Evolutionary conservation across 2,797 vertebrate species (phyloP), one percentile per base, ranked within the genome.

Genomic region (Eulemur coronatus): DNA sequence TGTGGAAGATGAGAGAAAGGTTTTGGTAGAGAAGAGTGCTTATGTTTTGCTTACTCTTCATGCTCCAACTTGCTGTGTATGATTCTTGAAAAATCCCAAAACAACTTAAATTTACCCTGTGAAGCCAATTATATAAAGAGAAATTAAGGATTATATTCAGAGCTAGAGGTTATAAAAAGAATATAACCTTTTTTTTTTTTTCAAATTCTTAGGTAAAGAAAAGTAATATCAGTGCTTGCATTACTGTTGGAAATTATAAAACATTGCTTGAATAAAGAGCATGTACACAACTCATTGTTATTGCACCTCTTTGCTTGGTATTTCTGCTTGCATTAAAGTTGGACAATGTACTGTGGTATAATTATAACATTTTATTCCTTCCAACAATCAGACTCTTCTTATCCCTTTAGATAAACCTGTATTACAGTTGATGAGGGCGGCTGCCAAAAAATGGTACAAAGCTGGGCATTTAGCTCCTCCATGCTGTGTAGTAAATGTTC

Each of bases 361-460:
- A 48, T 92, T 0, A 0, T 28, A 20, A 52, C 73, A 14, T 76
- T 81, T 75, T 84, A 92, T 91, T 87, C 80, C 69, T 84, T 82
- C 67, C 85, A 97, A 43, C 82, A 87, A 75, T 89, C 24, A 17
- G 48, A 95, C 28, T 76, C 26, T 82, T 89, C 52, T 79, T 84
- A 85, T 43, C 65, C 72, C 61, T 95, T 46, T 92, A 85, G 46
- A 22, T 78, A 75, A 91, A 91, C 55, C 33, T 82, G 30, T 88
- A 59, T 89, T 50, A 84, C 61, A 92, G 1, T 65, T 63, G 4
- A 50, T 48, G 57, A 95, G 84, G 69, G 85, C 75, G 75, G 75
- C 96, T 94, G 94, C 88, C 96, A 92, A 94, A 96, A 96, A 15
- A 2, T n/a, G 55, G 72, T 63, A 20, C 50, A 85, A 89, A 92